Percentiles rank a stretch among this genome's conserved stretches.
These are phyloP conservation scores for Patella caerulea DNA, from an alignment of 2,888 invertebrate species.

Conservation along the genomic window DNA sequence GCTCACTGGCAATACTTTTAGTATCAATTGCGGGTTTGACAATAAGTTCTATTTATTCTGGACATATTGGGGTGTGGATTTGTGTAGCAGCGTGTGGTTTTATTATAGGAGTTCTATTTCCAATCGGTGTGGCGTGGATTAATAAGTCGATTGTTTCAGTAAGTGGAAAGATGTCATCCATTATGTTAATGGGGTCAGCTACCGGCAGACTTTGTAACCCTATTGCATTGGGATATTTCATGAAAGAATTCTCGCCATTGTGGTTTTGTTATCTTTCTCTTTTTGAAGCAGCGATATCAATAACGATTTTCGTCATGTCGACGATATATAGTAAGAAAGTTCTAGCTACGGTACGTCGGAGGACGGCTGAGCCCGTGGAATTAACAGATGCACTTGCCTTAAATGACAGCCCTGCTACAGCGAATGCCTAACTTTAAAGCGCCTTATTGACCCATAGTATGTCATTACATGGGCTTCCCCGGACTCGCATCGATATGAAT, in stretches of 20 bases:
- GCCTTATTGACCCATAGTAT: too few species aligned
- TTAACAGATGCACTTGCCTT: too few species aligned
- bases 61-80: background rate
- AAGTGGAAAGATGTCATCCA: background rate
- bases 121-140: background rate
- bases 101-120: background rate
- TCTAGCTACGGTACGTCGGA: background rate
- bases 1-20: background rate
- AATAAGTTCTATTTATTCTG: background rate
- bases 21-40: background rate
- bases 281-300: background rate
- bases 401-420: too few species aligned
- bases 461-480: too few species aligned
- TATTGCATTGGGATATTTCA: constrained; percentile 1
- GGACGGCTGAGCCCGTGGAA: background rate
- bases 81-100: background rate
- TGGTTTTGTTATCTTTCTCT: background rate
- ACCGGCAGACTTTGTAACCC: background rate
- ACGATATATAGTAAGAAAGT: background rate
- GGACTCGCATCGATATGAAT: too few species aligned
- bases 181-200: background rate
- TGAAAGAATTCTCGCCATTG: background rate
- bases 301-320: background rate
- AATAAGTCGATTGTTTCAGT: background rate
- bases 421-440: too few species aligned